These are phyloP conservation scores for Spinus pinus DNA, from an alignment of 2,797 vertebrate species.

Conservation along the genomic window DNA sequence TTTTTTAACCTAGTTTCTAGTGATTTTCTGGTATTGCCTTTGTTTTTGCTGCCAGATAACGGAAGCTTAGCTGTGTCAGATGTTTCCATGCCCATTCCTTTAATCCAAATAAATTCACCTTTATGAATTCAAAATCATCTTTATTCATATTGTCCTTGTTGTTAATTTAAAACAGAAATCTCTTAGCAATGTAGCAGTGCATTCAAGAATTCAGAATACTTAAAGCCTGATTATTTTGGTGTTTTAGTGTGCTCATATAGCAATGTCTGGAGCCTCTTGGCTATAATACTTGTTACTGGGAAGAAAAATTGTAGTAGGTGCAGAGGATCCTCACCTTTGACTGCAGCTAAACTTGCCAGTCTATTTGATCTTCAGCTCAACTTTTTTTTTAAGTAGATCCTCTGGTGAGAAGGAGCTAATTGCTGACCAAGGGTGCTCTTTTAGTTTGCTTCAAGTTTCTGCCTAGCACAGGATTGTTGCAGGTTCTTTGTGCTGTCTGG, in stretches of 20 bases:
- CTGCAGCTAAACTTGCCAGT: not conserved
- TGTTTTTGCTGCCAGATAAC: not conserved
- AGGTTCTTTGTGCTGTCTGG: not conserved
- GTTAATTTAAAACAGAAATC: conserved; percentile 36
- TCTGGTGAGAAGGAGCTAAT: not conserved
- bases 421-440: not conserved
- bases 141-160: conserved; percentile 29
- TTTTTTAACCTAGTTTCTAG: not conserved
- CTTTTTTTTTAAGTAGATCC: not conserved
- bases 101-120: not conserved
- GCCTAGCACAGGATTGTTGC: rapidly evolving
- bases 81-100: not conserved
- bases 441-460: not conserved
- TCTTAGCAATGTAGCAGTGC: not conserved
- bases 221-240: not conserved
- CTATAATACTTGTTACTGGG: not conserved
- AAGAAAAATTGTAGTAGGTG: not conserved
- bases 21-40: not conserved
- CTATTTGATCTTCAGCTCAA: not conserved
- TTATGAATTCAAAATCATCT: not conserved
- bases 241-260: not conserved
- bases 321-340: not conserved
- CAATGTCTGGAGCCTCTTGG: not conserved
- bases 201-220: not conserved
- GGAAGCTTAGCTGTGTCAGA: not conserved